Evolutionary conservation across 2,113 vertebrate species (phyloP).

Genomic region (Colaptes auratus): DNA sequence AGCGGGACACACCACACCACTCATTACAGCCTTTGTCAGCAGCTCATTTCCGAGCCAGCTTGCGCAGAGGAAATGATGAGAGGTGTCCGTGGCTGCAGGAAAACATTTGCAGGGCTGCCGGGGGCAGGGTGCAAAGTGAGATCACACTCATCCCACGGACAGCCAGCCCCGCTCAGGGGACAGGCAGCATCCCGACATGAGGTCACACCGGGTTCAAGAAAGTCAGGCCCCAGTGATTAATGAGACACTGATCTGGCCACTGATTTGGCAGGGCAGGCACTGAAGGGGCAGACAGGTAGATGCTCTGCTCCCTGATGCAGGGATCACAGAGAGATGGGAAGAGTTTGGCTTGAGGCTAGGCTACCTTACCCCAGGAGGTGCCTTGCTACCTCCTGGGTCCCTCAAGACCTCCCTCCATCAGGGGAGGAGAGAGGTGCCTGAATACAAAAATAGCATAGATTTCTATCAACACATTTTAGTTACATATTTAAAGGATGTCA

Average conservation of each 20-base stretch:
- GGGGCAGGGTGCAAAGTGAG: conserved; percentile 15
- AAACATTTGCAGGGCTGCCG: background rate
- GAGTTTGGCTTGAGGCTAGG: background rate
- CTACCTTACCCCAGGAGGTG: background rate
- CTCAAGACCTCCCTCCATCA: background rate
- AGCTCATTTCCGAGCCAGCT: background rate
- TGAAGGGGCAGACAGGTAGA: background rate
- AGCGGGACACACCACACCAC: background rate
- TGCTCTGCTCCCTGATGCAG: background rate
- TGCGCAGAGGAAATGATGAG: conserved; percentile 22
- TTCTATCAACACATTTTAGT: background rate
- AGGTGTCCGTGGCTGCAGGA: background rate
- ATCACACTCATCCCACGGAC: background rate
- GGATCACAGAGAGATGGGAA: background rate
- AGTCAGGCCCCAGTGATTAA: background rate
- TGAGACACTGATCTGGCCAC: background rate
- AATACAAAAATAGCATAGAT: background rate
- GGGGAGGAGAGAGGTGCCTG: background rate
- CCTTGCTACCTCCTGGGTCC: background rate
- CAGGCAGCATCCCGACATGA: background rate
- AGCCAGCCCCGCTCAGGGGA: background rate
- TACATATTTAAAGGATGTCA: background rate
- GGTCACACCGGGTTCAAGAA: background rate
- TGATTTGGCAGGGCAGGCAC: background rate
- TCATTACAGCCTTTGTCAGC: background rate